Conservation (phyloP, 2,888 invertebrate genomes). For the Abrostola triplasia region DNA sequence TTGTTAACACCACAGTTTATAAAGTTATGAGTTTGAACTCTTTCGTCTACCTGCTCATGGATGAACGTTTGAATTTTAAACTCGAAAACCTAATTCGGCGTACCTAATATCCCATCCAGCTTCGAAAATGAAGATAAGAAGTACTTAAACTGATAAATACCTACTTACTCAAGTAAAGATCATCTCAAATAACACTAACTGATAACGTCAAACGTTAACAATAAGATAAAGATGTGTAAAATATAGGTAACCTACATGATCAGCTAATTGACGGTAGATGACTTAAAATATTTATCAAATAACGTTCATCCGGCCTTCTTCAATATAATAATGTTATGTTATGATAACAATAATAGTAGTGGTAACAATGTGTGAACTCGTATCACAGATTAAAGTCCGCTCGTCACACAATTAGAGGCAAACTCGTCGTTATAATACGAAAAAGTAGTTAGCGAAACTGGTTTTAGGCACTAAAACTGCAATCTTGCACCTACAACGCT, state of each 20-base stretch:
- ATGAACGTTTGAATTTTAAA: no score
- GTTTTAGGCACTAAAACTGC: slow-evolving; percentile 13
- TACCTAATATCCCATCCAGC: no score
- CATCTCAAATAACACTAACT: slow-evolving; percentile 2
- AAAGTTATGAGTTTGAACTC: no score
- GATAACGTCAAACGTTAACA: slow-evolving; percentile 1
- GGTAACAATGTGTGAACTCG: slow-evolving; percentile 30
- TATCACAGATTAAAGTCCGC: slow-evolving; percentile 19
- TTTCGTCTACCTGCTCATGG: no score
- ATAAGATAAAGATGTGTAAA: not conserved
- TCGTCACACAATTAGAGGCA: slow-evolving; percentile 26
- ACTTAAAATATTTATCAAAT: not conserved
- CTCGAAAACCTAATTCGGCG: no score
- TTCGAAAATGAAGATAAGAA: not conserved
- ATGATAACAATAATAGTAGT: slow-evolving; percentile 8
- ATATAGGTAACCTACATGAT: not conserved
- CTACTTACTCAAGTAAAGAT: not conserved
- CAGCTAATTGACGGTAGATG: not conserved
- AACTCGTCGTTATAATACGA: slow-evolving; percentile 23
- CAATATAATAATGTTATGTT: slow-evolving; percentile 2
- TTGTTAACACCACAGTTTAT: no score
- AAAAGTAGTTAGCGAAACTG: slow-evolving; percentile 24
- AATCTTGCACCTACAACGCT: slow-evolving; percentile 20
- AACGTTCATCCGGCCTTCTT: not conserved
- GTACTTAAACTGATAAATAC: not conserved